Evolutionary conservation across 2,888 invertebrate genomes (phyloP).

Genomic region (Poecilus cupreus): DNA sequence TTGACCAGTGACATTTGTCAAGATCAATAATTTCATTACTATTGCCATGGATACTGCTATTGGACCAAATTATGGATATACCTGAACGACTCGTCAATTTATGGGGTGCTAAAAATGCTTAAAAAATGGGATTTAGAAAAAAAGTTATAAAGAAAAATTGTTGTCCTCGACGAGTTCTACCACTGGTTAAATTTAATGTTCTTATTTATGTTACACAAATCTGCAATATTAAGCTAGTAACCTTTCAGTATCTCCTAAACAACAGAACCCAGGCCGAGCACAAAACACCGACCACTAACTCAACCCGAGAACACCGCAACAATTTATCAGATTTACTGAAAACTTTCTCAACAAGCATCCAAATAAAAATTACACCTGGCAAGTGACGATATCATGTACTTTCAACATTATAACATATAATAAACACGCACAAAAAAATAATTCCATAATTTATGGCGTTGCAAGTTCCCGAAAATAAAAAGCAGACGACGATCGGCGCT

Average conservation of each 20-base stretch:
- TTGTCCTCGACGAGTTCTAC: no score
- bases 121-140: no score
- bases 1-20: no score
- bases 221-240: constrained; percentile 15
- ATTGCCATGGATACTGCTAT: no score
- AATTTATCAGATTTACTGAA: constrained; percentile 48
- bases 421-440: constrained; percentile 41
- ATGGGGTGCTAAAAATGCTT: no score
- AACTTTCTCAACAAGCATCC: constrained; percentile 33
- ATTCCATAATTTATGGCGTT: constrained; percentile 49
- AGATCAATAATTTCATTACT: no score
- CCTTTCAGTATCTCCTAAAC: constrained; percentile 11
- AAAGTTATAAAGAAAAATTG: no score
- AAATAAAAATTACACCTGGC: constrained; percentile 47
- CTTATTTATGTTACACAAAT: no score
- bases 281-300: not conserved
- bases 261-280: not conserved
- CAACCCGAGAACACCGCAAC: not conserved
- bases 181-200: no score
- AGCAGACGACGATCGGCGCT: not conserved
- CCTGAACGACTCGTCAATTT: no score
- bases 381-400: constrained; percentile 43
- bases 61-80: no score
- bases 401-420: constrained; percentile 41
- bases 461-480: constrained; percentile 34